Evolutionary conservation across 2,113 vertebrate genomes (phyloP).

Genomic region (Otolemur garnettii): DNA sequence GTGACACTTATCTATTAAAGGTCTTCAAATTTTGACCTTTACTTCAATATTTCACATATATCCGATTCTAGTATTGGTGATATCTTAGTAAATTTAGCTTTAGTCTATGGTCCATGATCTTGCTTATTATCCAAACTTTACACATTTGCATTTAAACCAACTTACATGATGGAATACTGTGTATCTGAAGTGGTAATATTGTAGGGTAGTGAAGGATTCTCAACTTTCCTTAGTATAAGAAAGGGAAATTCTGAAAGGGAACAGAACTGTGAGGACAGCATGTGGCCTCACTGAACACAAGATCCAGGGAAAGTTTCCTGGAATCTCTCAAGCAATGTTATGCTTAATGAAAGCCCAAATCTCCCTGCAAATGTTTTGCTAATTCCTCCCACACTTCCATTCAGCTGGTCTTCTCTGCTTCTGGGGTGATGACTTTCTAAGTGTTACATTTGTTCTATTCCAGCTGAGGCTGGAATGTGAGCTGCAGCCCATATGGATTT

Average conservation of each 20-base stretch:
- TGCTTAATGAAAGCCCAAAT: neutral
- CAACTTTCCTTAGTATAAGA: neutral
- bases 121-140: neutral
- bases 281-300: neutral
- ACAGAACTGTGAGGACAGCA: neutral
- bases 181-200: neutral
- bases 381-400: neutral
- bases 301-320: neutral
- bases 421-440: neutral
- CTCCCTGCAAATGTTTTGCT: neutral
- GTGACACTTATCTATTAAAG: neutral
- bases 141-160: neutral
- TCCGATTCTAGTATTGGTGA: neutral
- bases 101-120: neutral
- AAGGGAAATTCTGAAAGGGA: neutral
- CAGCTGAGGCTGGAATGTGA: no score
- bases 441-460: neutral
- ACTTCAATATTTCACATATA: neutral
- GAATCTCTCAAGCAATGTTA: neutral
- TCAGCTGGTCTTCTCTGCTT: neutral
- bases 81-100: neutral
- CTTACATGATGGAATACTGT: neutral
- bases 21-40: neutral
- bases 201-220: neutral
- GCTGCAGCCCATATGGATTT: neutral